Evolutionary conservation across 92 coral and sea anemone genomes (phyloP).

Genomic region (Actinostola sp.): DNA sequence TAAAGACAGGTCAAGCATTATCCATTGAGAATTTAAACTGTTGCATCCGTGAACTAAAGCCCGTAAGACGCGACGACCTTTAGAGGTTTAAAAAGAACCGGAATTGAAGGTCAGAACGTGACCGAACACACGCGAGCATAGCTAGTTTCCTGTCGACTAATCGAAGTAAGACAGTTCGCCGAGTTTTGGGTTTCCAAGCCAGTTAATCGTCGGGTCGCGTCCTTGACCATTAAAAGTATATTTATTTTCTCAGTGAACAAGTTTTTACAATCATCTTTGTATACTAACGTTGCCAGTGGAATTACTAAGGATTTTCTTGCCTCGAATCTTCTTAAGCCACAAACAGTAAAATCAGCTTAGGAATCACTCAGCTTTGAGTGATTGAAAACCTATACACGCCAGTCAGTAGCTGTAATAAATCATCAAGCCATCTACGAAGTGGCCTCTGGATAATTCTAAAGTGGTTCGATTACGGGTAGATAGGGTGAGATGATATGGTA

Average conservation of each 20-base stretch:
- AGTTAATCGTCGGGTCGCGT: not conserved
- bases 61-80: not conserved
- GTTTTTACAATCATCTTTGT: too few relatives aligned
- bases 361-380: conserved; percentile 14
- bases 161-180: not conserved
- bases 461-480: not conserved
- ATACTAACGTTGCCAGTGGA: not conserved
- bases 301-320: not conserved
- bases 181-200: not conserved
- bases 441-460: too few relatives aligned
- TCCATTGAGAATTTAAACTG: conserved; percentile 30
- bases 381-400: conserved; percentile 20
- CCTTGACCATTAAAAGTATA: too few relatives aligned
- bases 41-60: conserved; percentile 13
- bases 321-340: conserved; percentile 3
- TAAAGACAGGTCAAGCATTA: conserved; percentile 35
- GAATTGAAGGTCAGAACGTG: conserved; percentile 15
- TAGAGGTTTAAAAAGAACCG: not conserved
- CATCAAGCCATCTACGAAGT: too few relatives aligned
- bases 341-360: conserved; percentile 9
- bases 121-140: not conserved
- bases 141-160: conserved; percentile 2
- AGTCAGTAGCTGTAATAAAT: too few relatives aligned
- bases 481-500: not conserved
- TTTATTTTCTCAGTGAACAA: conserved; percentile 1